Evolutionary conservation across 1,140 invertebrate species (phyloP).

Genomic region (Phthorimaea operculella): DNA sequence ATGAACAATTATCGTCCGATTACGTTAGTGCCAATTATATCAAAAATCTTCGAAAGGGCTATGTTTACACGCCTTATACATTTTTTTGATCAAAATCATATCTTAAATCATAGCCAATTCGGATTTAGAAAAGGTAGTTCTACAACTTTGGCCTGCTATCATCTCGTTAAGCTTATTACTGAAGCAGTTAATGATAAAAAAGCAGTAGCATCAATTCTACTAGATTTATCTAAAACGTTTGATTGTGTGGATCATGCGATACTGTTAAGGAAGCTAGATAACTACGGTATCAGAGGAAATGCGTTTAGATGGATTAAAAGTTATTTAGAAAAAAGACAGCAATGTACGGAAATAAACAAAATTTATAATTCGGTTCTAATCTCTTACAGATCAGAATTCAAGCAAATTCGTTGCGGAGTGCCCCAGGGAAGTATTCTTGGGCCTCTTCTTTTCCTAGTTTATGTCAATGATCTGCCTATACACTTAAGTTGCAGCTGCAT

Average conservation of each 20-base stretch:
- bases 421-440: not conserved
- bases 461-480: not conserved
- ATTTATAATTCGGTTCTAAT: not conserved
- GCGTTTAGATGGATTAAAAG: not conserved
- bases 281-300: not conserved
- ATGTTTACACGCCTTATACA: not conserved
- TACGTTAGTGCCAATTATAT: not conserved
- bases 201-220: conserved; percentile 5
- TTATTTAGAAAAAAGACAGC: not conserved
- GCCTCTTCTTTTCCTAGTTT: not conserved
- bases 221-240: conserved; percentile 12
- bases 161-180: not conserved
- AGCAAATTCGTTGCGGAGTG: not conserved
- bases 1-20: not conserved
- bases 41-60: not conserved
- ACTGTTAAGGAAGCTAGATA: conserved; percentile 1
- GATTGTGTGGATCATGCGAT: conserved; percentile 10
- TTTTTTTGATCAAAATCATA: not conserved
- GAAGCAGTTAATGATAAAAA: not conserved
- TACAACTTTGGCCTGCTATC: not conserved
- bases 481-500: not conserved
- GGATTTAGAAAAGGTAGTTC: not conserved
- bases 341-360: not conserved
- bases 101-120: not conserved
- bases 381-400: not conserved